Evolutionary conservation across 1,140 invertebrate species (phyloP).

Genomic region (Aricia agestis): DNA sequence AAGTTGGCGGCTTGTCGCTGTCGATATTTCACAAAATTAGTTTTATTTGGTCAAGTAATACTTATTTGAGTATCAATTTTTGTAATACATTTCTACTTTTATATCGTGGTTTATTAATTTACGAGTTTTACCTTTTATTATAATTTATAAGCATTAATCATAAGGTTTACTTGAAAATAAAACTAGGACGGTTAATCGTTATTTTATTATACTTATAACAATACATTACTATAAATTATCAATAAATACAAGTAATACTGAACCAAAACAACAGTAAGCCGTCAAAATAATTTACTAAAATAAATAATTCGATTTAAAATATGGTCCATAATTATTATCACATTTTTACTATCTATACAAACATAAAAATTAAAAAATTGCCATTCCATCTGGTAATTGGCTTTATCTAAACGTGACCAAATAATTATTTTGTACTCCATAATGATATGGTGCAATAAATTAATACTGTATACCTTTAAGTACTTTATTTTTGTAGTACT

Average conservation of each 20-base stretch:
- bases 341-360: slow-evolving; percentile 12
- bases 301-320: slow-evolving; percentile 13
- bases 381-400: neutral
- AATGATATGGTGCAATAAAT: no score
- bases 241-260: slow-evolving; percentile 11
- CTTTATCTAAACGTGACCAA: no score
- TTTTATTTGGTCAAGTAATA: neutral
- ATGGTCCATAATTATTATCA: slow-evolving; percentile 15
- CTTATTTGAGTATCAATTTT: neutral
- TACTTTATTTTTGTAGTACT: no score
- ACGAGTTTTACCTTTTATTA: no score
- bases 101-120: neutral
- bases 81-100: neutral
- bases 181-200: neutral
- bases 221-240: neutral
- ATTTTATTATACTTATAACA: slow-evolving; percentile 6
- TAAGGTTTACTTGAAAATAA: neutral
- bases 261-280: slow-evolving; percentile 8
- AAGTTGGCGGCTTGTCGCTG: neutral
- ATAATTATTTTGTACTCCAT: no score
- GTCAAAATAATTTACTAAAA: neutral
- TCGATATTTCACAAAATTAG: neutral
- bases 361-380: neutral
- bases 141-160: no score
- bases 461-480: no score